These are phyloP conservation scores for Hapalemur alaotrensis DNA, from an alignment of 2,797 vertebrate species.

Conservation along the genomic window DNA sequence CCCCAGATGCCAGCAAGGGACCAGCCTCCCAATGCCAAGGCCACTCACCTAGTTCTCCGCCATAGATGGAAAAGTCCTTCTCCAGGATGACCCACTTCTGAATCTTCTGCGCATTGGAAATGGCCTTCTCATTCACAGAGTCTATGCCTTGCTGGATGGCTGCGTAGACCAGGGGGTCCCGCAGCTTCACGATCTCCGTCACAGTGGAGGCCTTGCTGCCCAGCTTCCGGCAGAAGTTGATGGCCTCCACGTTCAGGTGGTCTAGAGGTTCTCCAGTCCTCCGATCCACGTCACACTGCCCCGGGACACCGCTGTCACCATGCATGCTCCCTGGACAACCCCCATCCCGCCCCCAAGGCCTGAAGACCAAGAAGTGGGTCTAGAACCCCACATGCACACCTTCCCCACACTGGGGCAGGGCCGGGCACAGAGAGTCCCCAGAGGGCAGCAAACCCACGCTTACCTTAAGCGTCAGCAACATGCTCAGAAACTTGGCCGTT, in stretches of 20 bases:
- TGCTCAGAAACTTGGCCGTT: constrained; percentile 92
- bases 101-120: constrained; percentile 92
- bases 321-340: rapidly evolving
- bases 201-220: constrained; percentile 89
- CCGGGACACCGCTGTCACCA: rapidly evolving
- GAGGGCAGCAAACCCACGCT: neutral
- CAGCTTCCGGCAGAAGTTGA: constrained; percentile 87
- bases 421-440: too few relatives aligned
- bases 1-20: neutral
- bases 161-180: constrained; percentile 83
- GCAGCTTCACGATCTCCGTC: constrained; percentile 86
- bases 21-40: neutral
- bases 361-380: neutral
- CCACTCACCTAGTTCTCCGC: constrained; percentile 93
- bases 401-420: neutral
- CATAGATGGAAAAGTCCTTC: constrained; percentile 90
- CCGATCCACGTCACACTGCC: constrained; percentile 87
- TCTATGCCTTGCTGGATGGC: constrained; percentile 93
- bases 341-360: rapidly evolving
- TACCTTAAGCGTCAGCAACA: constrained; percentile 96
- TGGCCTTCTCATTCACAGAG: constrained; percentile 86
- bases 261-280: constrained; percentile 88
- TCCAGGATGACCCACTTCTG: constrained; percentile 94
- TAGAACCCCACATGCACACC: rapidly evolving
- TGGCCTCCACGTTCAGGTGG: constrained; percentile 85